Conservation (phyloP, 2,888 invertebrate genomes). For the Fragum fragum region DNA sequence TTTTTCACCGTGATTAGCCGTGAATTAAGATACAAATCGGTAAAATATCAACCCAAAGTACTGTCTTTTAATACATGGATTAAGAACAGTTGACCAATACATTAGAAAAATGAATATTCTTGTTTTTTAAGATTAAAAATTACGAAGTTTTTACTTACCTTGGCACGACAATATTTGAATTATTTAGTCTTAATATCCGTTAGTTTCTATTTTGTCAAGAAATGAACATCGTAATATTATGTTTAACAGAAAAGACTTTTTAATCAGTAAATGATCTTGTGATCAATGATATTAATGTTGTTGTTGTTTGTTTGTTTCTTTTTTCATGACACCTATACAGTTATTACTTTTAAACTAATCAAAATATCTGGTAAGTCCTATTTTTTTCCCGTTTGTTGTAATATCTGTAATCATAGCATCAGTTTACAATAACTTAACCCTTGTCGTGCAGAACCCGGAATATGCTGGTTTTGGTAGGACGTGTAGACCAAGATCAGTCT, state of each 20-base stretch:
- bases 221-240: neutral
- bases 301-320: neutral
- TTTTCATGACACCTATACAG: too few species aligned
- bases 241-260: neutral
- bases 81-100: slow-evolving; percentile 8
- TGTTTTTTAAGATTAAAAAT: slow-evolving; percentile 30
- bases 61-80: slow-evolving; percentile 3
- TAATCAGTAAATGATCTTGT: neutral
- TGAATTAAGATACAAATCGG: slow-evolving; percentile 30
- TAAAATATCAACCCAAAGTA: slow-evolving; percentile 27
- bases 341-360: too few species aligned
- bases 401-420: too few species aligned
- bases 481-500: too few species aligned
- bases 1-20: slow-evolving; percentile 9
- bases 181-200: slow-evolving; percentile 20
- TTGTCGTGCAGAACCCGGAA: too few species aligned
- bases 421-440: too few species aligned
- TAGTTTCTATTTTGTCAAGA: neutral
- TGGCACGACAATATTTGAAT: slow-evolving; percentile 19
- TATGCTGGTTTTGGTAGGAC: too few species aligned
- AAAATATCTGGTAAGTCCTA: too few species aligned
- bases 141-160: neutral
- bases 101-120: slow-evolving; percentile 26
- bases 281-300: neutral
- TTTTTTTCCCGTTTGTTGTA: too few species aligned